Evolutionary conservation across 2,888 invertebrate genomes (phyloP), one percentile per base, ranked within the genome.

Genomic region (Shargacucullia verbasci): DNA sequence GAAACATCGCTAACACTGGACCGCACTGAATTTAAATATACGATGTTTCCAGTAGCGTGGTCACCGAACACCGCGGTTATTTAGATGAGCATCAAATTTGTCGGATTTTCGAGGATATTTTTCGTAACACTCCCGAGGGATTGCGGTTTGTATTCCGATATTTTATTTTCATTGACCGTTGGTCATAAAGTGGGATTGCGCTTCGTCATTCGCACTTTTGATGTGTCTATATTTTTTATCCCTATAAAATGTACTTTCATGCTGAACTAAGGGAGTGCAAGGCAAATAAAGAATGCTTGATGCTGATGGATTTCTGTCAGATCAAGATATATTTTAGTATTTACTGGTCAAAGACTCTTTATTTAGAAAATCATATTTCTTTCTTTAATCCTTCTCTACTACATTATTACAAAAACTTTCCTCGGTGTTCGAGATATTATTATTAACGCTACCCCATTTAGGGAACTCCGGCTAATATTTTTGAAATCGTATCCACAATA

Each of bases 1-100:
- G 93, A 92, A 92, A 93, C 86, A 83, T 85, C 86, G 71, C 76
- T 76, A 67, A 79, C 74, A 76, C 77, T 79, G 88, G 88, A 87
- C 85, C 83, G 84, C 76, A 80, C 82, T 79, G 87, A 92, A 92
- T 93, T 92, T 91, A 92, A 92, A 94, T 91, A 89, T 85, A 87
- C 82, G 82, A 82, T 78, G 81, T 82, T 88, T 87, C 81, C 83
- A 76, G 83, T 72, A 82, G 85, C 85, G 70, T 88, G 91, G 87
- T 75, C 89, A 85, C 68, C 66, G 71, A 77, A 70, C 62, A 73
- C 70, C 70, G 70, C 62, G 47, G 65, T 82, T 87, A 87, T 89
- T 89, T 85, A 85, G 81, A 88, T 83, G 87, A 86, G 78, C 79
- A 82, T 88, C 86, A 80, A 88, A 86, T 87, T 88, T 85, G 82